Evolutionary conservation across 2,888 invertebrate genomes (phyloP), one percentile per base, ranked within the genome.

Genomic region (Masnerella sp.): DNA sequence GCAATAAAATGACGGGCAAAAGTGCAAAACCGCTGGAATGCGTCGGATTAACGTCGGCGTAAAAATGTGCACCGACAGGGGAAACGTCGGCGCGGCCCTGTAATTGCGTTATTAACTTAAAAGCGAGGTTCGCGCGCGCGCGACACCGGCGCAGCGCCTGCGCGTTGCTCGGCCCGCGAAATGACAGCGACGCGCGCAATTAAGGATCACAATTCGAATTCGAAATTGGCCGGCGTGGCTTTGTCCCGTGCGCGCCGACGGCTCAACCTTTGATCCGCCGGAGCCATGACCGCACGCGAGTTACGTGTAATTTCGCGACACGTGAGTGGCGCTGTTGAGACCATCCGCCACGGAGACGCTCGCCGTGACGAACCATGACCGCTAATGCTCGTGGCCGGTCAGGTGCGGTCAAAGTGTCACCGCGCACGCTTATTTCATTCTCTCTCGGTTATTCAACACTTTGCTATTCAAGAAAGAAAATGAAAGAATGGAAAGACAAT

Each of bases 101-200:
- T 83, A 82, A 83, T 83, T 83, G 82, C 82, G 80, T 83, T 83
- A 83, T 83, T 83, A 82, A 79, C 81, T 80, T 80, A 81, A 83
- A 80, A 82, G 81, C 68, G 77, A 80, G 82, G 82, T 82, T 77
- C 79, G 64, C 68, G 77, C 75, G 79, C 79, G 54, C 54, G 64
- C 58, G 67, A 67, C 58, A 58, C 49, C 47, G 45, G 30, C 65
- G 51, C 62, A 15, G 58, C 43, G 22, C 17, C 14, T 28, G 22
- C 9, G 20, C 36, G 36, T 8, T 32, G 20, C 22, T 15, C 14
- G n/a, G 30, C 22, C 8, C 5, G 11, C 42, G 34, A 54, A 65
- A 65, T 65, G 65, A 65, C 65, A 65, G 36, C 47, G 43, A 11
- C 28, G 47, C 47, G 69, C 32, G 61, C 69, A 69, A 69, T 69